Conservation (phyloP, 92 coral and sea anemone species). For the Porites rus region DNA sequence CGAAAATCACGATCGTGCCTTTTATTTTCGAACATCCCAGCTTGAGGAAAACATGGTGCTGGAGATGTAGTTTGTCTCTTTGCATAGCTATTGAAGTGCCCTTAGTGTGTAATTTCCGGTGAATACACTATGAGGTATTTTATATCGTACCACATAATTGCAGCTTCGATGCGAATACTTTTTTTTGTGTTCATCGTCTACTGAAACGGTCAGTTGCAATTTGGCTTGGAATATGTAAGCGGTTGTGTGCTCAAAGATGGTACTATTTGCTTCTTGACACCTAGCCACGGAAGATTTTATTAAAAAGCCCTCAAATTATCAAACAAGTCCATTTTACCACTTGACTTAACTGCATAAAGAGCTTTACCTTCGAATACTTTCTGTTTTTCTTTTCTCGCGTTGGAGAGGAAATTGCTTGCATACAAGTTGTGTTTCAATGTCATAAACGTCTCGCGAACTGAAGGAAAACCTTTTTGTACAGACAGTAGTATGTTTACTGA, state of each 20-base stretch:
- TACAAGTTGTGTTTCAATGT: conserved; percentile 22
- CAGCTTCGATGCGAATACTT: conserved; percentile 15
- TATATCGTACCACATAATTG: not conserved
- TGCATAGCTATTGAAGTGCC: conserved; percentile 1
- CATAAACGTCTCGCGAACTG: conserved; percentile 37
- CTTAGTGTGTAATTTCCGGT: conserved; percentile 43
- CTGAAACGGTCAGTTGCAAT: conserved; percentile 29
- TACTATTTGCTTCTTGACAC: conserved; percentile 43
- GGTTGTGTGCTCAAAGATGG: conserved; percentile 36
- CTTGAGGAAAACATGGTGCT: conserved; percentile 8
- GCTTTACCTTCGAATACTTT: not conserved
- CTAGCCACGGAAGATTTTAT: conserved; percentile 25
- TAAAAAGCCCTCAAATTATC: conserved; percentile 7
- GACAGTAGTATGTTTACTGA: conserved; percentile 49
- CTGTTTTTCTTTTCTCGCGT: conserved; percentile 11
- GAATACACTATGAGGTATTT: conserved; percentile 30
- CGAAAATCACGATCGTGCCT: not conserved
- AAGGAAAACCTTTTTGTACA: conserved; percentile 33
- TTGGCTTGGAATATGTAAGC: conserved; percentile 41
- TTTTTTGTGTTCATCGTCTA: conserved; percentile 8
- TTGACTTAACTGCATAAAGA: conserved; percentile 1
- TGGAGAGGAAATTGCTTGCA: conserved; percentile 12
- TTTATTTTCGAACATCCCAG: conserved; percentile 13
- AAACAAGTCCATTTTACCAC: conserved; percentile 32
- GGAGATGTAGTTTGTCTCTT: conserved; percentile 1